A percentile compares a stretch with the other conserved stretches of the same genome.
phyloP scores from a whole-genome alignment of 2,888 invertebrate genomes.

The Unio pictorum region DNA sequence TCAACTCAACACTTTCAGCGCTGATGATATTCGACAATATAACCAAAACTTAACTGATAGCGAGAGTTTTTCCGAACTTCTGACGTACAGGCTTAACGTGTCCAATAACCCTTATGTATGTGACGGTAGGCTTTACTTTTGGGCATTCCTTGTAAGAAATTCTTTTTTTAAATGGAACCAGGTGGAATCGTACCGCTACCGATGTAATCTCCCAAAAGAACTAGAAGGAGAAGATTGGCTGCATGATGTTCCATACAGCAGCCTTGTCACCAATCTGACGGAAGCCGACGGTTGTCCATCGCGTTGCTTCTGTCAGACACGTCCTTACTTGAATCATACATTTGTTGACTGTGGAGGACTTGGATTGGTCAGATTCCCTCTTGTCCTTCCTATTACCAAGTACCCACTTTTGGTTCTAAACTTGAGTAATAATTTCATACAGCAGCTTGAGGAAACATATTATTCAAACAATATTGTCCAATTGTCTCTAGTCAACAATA shows the following conservation, averaged over 20 bases:
- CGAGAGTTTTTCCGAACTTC: slow-evolving; percentile 8
- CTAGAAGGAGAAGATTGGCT: slow-evolving; percentile 26
- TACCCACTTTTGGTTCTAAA: too few relatives aligned
- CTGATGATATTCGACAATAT: slow-evolving; percentile 9
- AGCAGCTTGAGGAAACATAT: too few relatives aligned
- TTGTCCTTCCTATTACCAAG: too few relatives aligned
- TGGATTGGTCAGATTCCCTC: too few relatives aligned
- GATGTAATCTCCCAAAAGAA: slow-evolving; percentile 21
- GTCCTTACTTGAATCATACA: slow-evolving; percentile 14
- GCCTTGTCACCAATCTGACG: slow-evolving; percentile 32
- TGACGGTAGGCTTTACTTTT: slow-evolving; percentile 26
- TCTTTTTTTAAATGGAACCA: slow-evolving; percentile 26
- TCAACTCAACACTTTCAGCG: slow-evolving; percentile 5
- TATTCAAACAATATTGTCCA: too few relatives aligned
- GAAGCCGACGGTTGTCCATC: slow-evolving; percentile 15
- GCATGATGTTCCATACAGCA: slow-evolving; percentile 26
- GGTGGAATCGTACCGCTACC: slow-evolving; percentile 28
- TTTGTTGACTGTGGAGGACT: too few relatives aligned
- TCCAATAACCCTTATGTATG: slow-evolving; percentile 35
- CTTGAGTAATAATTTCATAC: too few relatives aligned
- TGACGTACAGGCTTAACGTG: slow-evolving; percentile 17
- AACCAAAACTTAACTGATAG: slow-evolving; percentile 3
- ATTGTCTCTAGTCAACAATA: too few relatives aligned
- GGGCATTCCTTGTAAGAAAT: slow-evolving; percentile 16
- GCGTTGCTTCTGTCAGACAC: slow-evolving; percentile 37